Conservation (phyloP, 2,888 invertebrate genomes). For the Chrysolina haemoptera region DNA sequence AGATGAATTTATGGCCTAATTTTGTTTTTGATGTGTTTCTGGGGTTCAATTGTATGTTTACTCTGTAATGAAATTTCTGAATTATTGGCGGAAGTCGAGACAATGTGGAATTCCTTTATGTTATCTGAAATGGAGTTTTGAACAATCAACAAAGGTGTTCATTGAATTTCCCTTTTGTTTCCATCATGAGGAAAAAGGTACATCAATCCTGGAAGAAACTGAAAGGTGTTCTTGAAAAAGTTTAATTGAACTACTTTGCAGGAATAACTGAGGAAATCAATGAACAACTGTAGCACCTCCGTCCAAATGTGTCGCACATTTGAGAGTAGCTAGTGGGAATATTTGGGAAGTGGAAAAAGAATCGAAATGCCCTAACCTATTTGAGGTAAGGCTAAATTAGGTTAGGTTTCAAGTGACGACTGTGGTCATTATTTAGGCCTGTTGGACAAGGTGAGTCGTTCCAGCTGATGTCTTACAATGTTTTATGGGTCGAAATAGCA, state of each 20-base stretch:
- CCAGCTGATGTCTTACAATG: too few relatives aligned
- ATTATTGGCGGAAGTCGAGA: conserved; percentile 42
- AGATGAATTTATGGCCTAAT: conserved; percentile 42
- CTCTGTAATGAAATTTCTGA: conserved; percentile 42
- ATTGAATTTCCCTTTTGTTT: conserved; percentile 40
- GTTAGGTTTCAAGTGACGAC: too few relatives aligned
- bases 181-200: conserved; percentile 13
- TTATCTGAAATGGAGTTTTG: conserved; percentile 36
- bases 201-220: neutral
- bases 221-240: neutral
- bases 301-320: too few relatives aligned
- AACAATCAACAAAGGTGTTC: conserved; percentile 39
- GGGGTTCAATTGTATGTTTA: conserved; percentile 43
- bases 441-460: too few relatives aligned
- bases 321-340: too few relatives aligned
- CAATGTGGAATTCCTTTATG: conserved; percentile 40
- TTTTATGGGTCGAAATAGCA: too few relatives aligned
- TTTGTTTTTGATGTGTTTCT: conserved; percentile 42
- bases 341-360: too few relatives aligned
- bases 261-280: neutral
- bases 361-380: too few relatives aligned
- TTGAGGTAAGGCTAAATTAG: too few relatives aligned
- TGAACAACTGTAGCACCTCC: too few relatives aligned
- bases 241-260: neutral
- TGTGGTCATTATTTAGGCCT: too few relatives aligned